Evolutionary conservation across 2,113 vertebrate genomes (phyloP).

Genomic region (Zootoca vivipara): DNA sequence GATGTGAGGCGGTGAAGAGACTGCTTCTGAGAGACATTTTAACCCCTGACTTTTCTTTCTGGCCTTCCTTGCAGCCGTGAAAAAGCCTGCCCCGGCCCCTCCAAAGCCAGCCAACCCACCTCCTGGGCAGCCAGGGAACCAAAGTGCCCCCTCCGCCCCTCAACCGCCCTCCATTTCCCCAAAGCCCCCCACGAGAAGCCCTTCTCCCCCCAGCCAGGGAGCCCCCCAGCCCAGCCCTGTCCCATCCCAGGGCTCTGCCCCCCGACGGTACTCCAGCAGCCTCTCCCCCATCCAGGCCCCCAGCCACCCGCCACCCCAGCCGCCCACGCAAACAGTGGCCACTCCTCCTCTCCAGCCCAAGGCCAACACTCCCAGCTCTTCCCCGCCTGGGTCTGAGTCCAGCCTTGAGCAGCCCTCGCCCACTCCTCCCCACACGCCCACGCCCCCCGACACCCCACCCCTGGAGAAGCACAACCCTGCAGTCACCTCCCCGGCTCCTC

Average conservation of each 20-base stretch:
- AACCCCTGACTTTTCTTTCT: background rate
- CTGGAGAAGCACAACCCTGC: slow-evolving; percentile 62
- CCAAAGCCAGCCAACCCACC: slow-evolving; percentile 91
- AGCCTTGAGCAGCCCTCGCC: slow-evolving; percentile 72
- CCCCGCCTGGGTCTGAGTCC: slow-evolving; percentile 55
- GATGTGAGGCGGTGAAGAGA: background rate
- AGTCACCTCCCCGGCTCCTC: slow-evolving; percentile 14
- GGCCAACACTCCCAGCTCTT: slow-evolving; percentile 36
- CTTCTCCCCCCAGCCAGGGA: slow-evolving; percentile 69
- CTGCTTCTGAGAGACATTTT: background rate
- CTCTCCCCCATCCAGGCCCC: slow-evolving; percentile 89
- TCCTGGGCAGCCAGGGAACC: slow-evolving; percentile 80
- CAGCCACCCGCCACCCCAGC: slow-evolving; percentile 92
- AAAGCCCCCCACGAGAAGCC: slow-evolving; percentile 77
- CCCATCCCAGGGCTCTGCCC: slow-evolving; percentile 73
- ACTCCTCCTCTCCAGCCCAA: slow-evolving; percentile 69
- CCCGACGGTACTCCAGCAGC: slow-evolving; percentile 87
- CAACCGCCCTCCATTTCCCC: slow-evolving; percentile 79
- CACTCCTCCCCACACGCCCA: slow-evolving; percentile 86
- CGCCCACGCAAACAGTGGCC: slow-evolving; percentile 78
- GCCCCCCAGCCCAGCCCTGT: slow-evolving; percentile 43
- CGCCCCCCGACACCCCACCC: slow-evolving; percentile 89
- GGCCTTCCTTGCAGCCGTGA: slow-evolving; percentile 78
- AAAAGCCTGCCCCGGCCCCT: slow-evolving; percentile 94
- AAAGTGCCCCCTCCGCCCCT: slow-evolving; percentile 69